Conservation (phyloP, 2,797 vertebrate genomes). For the Todus mexicanus region DNA sequence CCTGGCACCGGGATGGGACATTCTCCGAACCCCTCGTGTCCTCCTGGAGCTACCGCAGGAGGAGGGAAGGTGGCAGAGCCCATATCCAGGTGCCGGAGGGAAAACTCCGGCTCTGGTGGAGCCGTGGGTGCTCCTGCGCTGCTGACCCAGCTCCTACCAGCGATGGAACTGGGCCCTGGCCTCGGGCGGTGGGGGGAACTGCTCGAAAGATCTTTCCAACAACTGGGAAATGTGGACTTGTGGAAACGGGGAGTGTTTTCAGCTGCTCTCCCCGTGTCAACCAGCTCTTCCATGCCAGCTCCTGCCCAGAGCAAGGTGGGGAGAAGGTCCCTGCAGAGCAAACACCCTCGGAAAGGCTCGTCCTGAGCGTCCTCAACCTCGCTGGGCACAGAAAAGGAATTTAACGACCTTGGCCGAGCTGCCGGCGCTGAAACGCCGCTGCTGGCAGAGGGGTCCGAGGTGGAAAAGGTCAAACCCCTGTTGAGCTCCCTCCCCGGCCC, state of each 20-base stretch:
- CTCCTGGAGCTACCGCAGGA: background rate
- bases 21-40: background rate
- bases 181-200: background rate
- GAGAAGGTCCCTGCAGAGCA: too few relatives aligned
- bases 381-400: too few relatives aligned
- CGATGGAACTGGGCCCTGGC: background rate
- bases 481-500: background rate
- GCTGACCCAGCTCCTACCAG: background rate
- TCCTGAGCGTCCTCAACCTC: too few relatives aligned
- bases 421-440: too few relatives aligned
- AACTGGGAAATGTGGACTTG: background rate
- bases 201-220: background rate
- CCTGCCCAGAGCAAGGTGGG: too few relatives aligned
- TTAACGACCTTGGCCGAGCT: too few relatives aligned
- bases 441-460: too few relatives aligned
- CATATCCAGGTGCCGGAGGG: background rate
- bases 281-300: too few relatives aligned
- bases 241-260: background rate
- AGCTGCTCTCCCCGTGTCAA: background rate
- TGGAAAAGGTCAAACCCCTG: too few relatives aligned
- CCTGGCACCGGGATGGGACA: background rate
- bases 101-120: background rate
- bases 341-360: too few relatives aligned
- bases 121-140: background rate
- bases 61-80: background rate